Evolutionary conservation across 2,888 invertebrate genomes (phyloP).

Genomic region (Tachystola acroxantha): DNA sequence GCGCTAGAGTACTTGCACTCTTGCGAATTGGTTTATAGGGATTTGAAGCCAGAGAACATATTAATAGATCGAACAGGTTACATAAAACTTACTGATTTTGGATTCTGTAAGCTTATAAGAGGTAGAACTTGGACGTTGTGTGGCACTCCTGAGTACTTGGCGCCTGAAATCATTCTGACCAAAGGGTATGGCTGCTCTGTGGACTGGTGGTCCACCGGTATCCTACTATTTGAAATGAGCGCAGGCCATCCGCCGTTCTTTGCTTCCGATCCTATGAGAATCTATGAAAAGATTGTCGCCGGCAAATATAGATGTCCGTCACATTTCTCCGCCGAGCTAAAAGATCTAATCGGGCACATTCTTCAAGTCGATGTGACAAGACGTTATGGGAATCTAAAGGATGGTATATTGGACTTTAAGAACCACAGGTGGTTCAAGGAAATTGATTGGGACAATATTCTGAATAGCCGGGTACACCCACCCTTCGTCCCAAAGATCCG

Average conservation of each 20-base stretch:
- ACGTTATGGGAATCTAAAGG: conserved; percentile 92
- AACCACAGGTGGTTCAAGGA: conserved; percentile 93
- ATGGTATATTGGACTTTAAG: conserved; percentile 94
- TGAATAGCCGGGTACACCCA: conserved; percentile 84
- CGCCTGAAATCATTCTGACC: conserved; percentile 93
- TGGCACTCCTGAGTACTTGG: conserved; percentile 98
- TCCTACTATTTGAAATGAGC: conserved; percentile 92
- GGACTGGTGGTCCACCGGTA: conserved; percentile 97
- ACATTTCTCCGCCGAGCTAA: conserved; percentile 88
- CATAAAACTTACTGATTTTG: conserved; percentile 93
- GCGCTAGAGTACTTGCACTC: conserved; percentile 94
- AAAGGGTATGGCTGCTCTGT: conserved; percentile 95
- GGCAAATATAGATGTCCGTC: conserved; percentile 91
- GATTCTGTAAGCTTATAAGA: conserved; percentile 90
- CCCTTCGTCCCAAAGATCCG: conserved; percentile 80
- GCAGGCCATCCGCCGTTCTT: conserved; percentile 97
- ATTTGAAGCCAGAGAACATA: conserved; percentile 95
- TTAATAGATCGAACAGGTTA: conserved; percentile 89
- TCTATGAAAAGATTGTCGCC: conserved; percentile 95
- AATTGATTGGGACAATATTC: conserved; percentile 91
- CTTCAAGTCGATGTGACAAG: conserved; percentile 78
- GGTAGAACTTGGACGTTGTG: conserved; percentile 94
- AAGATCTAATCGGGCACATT: conserved; percentile 88
- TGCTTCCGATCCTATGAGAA: conserved; percentile 94
- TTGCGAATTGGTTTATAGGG: conserved; percentile 91